These are phyloP conservation scores for Cheiracanthium punctorium DNA, from an alignment of 2,888 invertebrate species.

Conservation along the genomic window DNA sequence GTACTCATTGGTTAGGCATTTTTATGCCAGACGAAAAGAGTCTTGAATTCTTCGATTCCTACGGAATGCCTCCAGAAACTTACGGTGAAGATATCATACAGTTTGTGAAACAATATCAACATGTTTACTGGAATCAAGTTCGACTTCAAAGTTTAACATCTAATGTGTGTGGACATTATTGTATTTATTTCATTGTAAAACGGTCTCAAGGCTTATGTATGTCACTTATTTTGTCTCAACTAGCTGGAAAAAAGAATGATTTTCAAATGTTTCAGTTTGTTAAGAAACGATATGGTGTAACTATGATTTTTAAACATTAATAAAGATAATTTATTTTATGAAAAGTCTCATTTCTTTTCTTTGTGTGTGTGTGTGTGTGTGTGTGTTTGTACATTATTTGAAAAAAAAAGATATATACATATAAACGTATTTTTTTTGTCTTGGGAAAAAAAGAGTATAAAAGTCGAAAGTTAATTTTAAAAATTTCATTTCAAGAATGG, in stretches of 20 bases:
- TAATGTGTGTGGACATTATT: constrained; percentile 42
- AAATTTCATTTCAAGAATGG: no score
- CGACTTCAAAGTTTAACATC: constrained; percentile 25
- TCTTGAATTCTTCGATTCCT: constrained; percentile 48
- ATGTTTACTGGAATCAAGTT: constrained; percentile 5
- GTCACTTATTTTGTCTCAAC: no score
- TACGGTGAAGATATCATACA: background rate
- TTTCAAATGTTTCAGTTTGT: no score
- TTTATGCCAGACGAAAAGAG: constrained; percentile 5
- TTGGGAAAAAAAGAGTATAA: no score
- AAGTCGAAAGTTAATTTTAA: no score
- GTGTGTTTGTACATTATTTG: no score
- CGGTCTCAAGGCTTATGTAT: constrained; percentile 24
- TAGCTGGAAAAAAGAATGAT: no score
- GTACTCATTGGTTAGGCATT: constrained; percentile 50
- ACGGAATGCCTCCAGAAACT: constrained; percentile 33
- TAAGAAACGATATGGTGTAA: constrained; percentile 31
- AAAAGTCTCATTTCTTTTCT: no score
- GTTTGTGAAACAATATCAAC: background rate
- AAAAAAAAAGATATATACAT: no score
- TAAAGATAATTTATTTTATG: no score
- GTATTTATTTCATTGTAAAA: constrained; percentile 41
- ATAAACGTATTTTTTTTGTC: no score
- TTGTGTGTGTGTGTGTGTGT: no score
- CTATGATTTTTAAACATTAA: constrained; percentile 15